A percentile compares a stretch with the other conserved stretches of the same genome.
These are phyloP conservation scores for Torymus texanus DNA, from an alignment of 2,888 invertebrate genomes.

Conservation along the genomic window DNA sequence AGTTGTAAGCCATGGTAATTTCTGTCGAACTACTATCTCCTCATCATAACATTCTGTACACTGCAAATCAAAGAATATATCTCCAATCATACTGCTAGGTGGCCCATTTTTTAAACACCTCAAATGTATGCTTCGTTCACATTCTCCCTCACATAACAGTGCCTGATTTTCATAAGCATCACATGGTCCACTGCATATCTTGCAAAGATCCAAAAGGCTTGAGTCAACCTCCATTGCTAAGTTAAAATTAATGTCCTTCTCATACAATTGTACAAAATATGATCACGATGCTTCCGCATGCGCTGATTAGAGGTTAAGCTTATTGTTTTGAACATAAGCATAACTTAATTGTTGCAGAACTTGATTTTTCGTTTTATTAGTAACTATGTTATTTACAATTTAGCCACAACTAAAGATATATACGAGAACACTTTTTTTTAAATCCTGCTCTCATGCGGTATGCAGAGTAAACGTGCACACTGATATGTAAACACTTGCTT, in stretches of 20 bases:
- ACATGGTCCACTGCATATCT: constrained; percentile 78
- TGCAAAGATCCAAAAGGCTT: constrained; percentile 73
- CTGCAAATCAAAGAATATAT: constrained; percentile 85
- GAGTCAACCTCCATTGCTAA: constrained; percentile 22
- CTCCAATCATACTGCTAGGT: constrained; percentile 84
- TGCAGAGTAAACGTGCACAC: too few relatives aligned
- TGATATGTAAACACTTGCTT: too few relatives aligned
- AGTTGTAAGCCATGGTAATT: constrained; percentile 85
- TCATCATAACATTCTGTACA: constrained; percentile 79
- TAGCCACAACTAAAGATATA: constrained; percentile 3
- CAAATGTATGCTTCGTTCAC: constrained; percentile 80
- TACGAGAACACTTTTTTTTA: not conserved
- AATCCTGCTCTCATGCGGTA: not conserved
- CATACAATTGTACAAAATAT: not conserved
- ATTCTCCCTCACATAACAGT: constrained; percentile 78
- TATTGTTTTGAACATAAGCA: not conserved
- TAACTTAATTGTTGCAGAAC: constrained; percentile 15
- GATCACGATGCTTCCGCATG: not conserved
- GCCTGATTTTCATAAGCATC: constrained; percentile 79
- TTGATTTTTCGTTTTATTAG: not conserved
- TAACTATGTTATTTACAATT: not conserved
- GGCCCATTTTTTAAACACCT: constrained; percentile 82
- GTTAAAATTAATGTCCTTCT: constrained; percentile 13
- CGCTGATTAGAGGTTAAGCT: constrained; percentile 36
- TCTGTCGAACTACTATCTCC: constrained; percentile 81